These are phyloP conservation scores for Novumbra hubbsi DNA, from an alignment of 2,797 vertebrate species.

Conservation along the genomic window DNA sequence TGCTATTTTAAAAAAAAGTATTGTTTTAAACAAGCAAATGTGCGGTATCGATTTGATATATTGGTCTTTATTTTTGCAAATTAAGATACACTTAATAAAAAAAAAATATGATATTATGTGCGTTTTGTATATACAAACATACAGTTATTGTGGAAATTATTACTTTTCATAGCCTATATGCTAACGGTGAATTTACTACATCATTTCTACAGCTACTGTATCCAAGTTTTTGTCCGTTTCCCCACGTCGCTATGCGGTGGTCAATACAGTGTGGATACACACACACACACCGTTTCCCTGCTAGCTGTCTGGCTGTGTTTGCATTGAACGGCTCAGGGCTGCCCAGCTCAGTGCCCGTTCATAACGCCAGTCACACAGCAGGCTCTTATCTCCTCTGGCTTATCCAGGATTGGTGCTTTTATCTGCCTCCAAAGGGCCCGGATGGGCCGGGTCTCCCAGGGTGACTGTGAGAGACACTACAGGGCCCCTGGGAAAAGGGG, in stretches of 20 bases:
- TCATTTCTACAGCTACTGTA: background rate
- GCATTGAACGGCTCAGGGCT: conserved; percentile 30
- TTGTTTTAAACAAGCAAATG: background rate
- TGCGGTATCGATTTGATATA: background rate
- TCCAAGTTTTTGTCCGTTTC: background rate
- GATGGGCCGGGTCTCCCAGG: conserved; percentile 38
- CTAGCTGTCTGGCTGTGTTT: conserved; percentile 14
- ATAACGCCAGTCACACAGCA: conserved; percentile 41
- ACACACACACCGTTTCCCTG: background rate
- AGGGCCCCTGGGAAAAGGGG: conserved; percentile 16
- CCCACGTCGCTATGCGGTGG: background rate
- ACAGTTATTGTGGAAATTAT: background rate
- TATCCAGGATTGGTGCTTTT: conserved; percentile 57
- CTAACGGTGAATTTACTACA: background rate
- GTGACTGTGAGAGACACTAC: conserved; percentile 35
- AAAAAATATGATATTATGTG: background rate
- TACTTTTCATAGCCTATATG: background rate
- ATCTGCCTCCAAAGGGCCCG: conserved; percentile 58
- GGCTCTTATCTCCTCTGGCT: conserved; percentile 65
- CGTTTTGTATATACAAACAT: background rate
- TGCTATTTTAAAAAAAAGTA: background rate
- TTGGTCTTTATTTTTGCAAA: background rate
- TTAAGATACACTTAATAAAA: background rate
- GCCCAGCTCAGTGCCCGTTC: conserved; percentile 47
- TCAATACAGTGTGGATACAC: background rate